phyloP scores from a whole-genome alignment of 2,797 vertebrate genomes.

The Vultur gryphus region DNA sequence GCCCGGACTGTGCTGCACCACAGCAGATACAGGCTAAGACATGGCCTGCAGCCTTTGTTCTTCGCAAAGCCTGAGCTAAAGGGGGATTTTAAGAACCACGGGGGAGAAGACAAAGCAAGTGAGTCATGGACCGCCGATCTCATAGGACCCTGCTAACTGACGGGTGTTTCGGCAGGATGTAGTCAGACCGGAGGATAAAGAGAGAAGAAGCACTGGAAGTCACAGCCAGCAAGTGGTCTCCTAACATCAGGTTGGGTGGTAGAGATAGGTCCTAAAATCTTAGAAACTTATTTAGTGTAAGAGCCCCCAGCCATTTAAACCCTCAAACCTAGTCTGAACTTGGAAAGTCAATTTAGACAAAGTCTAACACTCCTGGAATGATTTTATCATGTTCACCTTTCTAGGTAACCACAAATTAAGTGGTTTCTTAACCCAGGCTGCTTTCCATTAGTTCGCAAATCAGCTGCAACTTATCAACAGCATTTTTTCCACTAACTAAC shows the following conservation, averaged over 20 bases:
- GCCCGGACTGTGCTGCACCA: rapidly evolving
- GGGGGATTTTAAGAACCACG: neutral
- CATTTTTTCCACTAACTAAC: neutral
- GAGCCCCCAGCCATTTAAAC: neutral
- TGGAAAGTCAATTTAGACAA: neutral
- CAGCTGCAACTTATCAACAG: neutral
- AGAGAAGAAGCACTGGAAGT: neutral
- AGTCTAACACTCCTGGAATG: neutral
- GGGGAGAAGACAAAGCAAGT: neutral
- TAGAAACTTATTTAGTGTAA: neutral
- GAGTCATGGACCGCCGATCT: rapidly evolving
- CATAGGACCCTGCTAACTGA: rapidly evolving
- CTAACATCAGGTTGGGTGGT: neutral
- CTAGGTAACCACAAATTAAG: neutral
- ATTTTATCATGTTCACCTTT: neutral
- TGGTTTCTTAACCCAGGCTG: neutral
- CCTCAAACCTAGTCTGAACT: neutral
- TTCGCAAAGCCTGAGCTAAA: neutral
- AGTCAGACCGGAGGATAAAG: neutral
- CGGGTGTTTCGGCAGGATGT: rapidly evolving
- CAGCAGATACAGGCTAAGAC: rapidly evolving
- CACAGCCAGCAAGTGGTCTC: neutral
- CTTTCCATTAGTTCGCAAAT: neutral
- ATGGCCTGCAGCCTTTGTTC: neutral
- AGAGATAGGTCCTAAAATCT: neutral